Evolutionary conservation across 2,888 invertebrate species (phyloP).

Genomic region (Drosophila kokeensis): DNA sequence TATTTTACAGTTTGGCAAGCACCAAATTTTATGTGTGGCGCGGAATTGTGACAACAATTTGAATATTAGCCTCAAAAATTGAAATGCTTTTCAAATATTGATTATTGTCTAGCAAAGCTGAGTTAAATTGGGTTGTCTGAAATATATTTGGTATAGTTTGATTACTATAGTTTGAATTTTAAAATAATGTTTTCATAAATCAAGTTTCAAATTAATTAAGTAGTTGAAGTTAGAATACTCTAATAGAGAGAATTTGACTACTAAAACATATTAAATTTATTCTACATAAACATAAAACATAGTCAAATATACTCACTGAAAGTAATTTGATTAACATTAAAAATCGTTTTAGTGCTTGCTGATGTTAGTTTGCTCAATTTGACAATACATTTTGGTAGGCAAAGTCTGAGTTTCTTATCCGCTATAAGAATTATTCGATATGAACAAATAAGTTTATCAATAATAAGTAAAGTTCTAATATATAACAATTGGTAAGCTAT

Average conservation of each 20-base stretch:
- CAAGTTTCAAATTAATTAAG: not conserved
- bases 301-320: not conserved
- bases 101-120: not conserved
- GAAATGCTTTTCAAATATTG: not conserved
- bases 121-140: not conserved
- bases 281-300: not conserved
- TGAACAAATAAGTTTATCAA: not conserved
- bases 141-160: not conserved
- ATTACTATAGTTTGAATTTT: not conserved
- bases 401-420: not conserved
- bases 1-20: conserved; percentile 30
- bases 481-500: not conserved
- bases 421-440: not conserved
- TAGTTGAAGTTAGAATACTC: not conserved
- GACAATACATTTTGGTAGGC: not conserved
- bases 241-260: accelerated
- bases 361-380: not conserved
- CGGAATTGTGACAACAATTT: not conserved
- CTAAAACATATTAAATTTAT: not conserved
- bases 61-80: not conserved
- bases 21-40: not conserved
- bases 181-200: not conserved
- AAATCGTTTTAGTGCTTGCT: not conserved
- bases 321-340: not conserved
- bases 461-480: not conserved